Base-by-base conservation (phyloP, 2,888 invertebrate genomes). In the Ormyrus thymus region DNA sequence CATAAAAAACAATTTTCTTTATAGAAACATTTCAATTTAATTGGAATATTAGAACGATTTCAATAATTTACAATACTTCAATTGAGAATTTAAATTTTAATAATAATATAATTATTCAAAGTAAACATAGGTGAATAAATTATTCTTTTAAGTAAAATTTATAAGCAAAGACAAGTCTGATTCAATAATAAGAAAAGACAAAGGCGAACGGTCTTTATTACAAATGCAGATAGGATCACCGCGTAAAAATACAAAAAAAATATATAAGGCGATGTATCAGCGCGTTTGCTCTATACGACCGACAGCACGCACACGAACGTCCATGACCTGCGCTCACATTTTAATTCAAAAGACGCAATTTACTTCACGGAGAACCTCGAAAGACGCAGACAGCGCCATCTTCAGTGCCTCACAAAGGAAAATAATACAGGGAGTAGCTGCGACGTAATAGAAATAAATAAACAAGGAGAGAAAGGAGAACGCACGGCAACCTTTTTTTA, bases 331-430 rank as follows among this genome's bases (percentile, higher is more conserved):
- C 46, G 45, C 15, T 62, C 62, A 62, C 50, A 61, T 9, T 59
- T 77, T 13, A 65, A 71, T 72, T 71, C 29, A 13, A 51, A 29
- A 72, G 71, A 76, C 72, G 72, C 55, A 78, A 72, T 78, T 68
- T 29, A 11, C 55, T 55, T 29, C 29, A 4, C 50, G 15, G 61
- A 59, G 29, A n/a, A 45, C 55, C 53, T 72, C 55, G 64, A 64
- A 74, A 59, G 45, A 8, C 51, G 50, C 59, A n/a, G 43, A 9
- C 46, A 51, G 72, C 77, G 72, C 77, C 77, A 72, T 59, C 77
- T 71, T 15, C 56, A 43, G 45, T 13, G 45, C 11, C 7, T n/a
- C 65, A 50, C 5, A 50, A 29, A 53, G 29, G 15, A 50, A 61
- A 61, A 51, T 50, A 72, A 72, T 59, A 15, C 43, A 55, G 50